phyloP scores from a whole-genome alignment of 2,888 invertebrate species.

The Caenorhabditis drosophilae region DNA sequence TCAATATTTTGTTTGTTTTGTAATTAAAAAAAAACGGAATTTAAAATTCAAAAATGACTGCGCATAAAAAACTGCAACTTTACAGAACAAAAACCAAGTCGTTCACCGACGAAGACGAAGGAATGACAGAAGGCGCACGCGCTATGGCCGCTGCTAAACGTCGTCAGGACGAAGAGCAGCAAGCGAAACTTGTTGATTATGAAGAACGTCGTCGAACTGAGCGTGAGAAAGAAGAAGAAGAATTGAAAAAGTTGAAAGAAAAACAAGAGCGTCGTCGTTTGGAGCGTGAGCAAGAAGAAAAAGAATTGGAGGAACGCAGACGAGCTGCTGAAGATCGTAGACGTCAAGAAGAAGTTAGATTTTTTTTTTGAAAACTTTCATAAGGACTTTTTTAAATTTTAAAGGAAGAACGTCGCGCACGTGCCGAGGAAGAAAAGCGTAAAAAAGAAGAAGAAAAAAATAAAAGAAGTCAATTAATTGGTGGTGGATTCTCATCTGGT shows the following conservation, averaged over 20 bases:
- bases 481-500: slow-evolving; percentile 39
- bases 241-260: slow-evolving; percentile 85
- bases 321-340: slow-evolving; percentile 65
- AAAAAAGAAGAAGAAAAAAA: slow-evolving; percentile 62
- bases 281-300: slow-evolving; percentile 66
- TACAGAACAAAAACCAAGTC: slow-evolving; percentile 44
- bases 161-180: slow-evolving; percentile 68
- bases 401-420: slow-evolving; percentile 58
- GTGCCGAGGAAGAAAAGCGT: slow-evolving; percentile 56
- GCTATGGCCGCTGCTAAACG: slow-evolving; percentile 64
- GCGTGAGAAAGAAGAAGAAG: slow-evolving; percentile 68
- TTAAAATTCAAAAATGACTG: too few species aligned
- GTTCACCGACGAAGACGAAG: slow-evolving; percentile 41
- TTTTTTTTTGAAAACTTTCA: neutral
- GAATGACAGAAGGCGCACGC: slow-evolving; percentile 59
- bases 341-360: slow-evolving; percentile 58
- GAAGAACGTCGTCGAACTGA: slow-evolving; percentile 65
- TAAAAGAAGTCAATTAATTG: slow-evolving; percentile 47
- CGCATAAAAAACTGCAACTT: too few species aligned
- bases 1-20: too few species aligned
- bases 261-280: slow-evolving; percentile 66
- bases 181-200: slow-evolving; percentile 66
- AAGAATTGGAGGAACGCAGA: slow-evolving; percentile 58
- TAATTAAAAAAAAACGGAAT: too few species aligned
- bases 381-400: neutral